Percentiles rank a stretch among this genome's conserved stretches.
These are phyloP conservation scores for Nowickia ferox DNA, from an alignment of 2,888 invertebrate species.

Conservation along the genomic window DNA sequence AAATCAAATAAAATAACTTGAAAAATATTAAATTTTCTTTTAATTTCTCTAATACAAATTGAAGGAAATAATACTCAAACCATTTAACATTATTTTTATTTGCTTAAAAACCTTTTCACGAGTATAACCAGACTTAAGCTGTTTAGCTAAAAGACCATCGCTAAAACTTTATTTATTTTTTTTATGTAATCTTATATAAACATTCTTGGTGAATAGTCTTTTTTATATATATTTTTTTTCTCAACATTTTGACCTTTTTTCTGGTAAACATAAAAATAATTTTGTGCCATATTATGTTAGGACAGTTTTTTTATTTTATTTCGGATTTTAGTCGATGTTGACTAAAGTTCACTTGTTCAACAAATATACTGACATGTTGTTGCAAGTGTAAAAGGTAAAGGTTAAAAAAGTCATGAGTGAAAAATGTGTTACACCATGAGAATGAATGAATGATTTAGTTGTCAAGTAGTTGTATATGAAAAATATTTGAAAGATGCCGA, in stretches of 20 bases:
- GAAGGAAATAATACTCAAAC: too few species aligned
- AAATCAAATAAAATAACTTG: too few species aligned
- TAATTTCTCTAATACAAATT: too few species aligned
- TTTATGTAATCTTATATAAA: not conserved
- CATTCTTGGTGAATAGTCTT: not conserved
- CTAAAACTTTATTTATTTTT: not conserved
- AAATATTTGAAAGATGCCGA: too few species aligned
- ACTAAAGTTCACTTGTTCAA: not conserved
- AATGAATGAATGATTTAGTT: too few species aligned
- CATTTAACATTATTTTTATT: not conserved
- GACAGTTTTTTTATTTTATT: not conserved
- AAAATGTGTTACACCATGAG: too few species aligned
- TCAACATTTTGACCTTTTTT: not conserved
- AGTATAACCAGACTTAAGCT: not conserved
- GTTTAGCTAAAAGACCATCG: not conserved
- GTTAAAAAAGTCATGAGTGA: too few species aligned
- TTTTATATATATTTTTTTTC: not conserved
- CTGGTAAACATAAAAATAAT: not conserved
- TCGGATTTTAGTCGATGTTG: not conserved
- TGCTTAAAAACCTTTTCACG: not conserved
- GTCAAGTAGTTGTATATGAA: too few species aligned
- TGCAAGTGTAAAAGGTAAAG: not conserved
- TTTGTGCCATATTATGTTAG: not conserved
- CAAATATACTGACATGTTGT: not conserved
- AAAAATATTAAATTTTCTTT: too few species aligned